A percentile compares a stretch with the other conserved stretches of the same genome.
Conservation (phyloP, 30 jellyfish, hydroid and myxozoan species). For the Cassiopea xamachana region DNA sequence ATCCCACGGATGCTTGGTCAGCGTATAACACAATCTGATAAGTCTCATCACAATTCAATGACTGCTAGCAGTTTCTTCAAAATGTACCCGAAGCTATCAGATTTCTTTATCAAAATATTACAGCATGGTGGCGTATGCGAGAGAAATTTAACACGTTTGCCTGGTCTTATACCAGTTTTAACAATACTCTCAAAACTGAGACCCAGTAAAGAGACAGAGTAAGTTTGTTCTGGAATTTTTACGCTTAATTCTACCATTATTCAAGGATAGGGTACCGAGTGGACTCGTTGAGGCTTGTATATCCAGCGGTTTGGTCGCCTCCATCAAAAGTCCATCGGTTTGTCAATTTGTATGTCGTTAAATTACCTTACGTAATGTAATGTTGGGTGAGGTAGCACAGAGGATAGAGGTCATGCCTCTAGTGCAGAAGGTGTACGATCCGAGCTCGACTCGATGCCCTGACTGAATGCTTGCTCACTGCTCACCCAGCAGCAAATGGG, state of each 20-base stretch:
- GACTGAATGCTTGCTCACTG: too few species aligned
- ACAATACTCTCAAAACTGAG: slow-evolving; percentile 84
- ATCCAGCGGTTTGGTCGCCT: too few species aligned
- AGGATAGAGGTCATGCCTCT: too few species aligned
- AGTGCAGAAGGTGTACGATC: too few species aligned
- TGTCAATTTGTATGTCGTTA: too few species aligned
- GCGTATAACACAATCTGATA: slow-evolving; percentile 77
- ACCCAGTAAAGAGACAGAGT: slow-evolving; percentile 38
- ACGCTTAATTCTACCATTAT: background rate
- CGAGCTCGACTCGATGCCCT: too few species aligned
- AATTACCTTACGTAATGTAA: too few species aligned
- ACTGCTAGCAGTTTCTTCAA: slow-evolving; percentile 69
- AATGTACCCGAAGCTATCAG: slow-evolving; percentile 69
- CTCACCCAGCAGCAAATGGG: too few species aligned
- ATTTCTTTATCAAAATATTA: slow-evolving; percentile 30
- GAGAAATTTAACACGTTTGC: background rate
- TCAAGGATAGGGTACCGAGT: too few species aligned
- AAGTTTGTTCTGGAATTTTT: background rate
- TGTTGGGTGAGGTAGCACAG: too few species aligned
- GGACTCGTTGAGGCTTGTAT: too few species aligned
- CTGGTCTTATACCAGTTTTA: slow-evolving; percentile 78
- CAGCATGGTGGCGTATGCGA: slow-evolving; percentile 5
- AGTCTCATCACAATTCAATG: slow-evolving; percentile 73
- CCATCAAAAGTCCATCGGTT: too few species aligned
- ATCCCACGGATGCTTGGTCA: slow-evolving; percentile 96